Evolutionary conservation across 2,113 vertebrate species (phyloP).

Genomic region (Chamaea fasciata): DNA sequence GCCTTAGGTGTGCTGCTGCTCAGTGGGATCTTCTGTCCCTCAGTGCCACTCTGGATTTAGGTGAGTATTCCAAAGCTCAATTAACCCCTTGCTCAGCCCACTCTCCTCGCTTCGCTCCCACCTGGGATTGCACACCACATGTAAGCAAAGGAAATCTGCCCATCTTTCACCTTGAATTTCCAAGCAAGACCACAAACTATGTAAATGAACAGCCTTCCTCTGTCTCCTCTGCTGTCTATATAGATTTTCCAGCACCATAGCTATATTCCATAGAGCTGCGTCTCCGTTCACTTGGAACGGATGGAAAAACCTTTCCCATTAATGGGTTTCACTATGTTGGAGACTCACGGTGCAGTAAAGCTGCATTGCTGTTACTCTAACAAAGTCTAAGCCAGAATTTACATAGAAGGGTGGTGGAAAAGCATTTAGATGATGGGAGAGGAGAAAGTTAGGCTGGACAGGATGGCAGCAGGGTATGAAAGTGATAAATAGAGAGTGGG

Average conservation of each 20-base stretch:
- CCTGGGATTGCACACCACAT: neutral
- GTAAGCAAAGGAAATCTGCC: neutral
- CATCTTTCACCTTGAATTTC: neutral
- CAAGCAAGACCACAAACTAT: neutral
- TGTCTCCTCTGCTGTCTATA: neutral
- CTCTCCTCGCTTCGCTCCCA: neutral
- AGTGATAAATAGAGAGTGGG: neutral
- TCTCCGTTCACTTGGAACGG: slow-evolving; percentile 8
- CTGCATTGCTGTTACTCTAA: neutral
- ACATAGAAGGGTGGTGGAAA: neutral
- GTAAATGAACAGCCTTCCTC: slow-evolving; percentile 1
- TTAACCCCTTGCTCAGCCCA: neutral
- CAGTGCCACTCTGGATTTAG: neutral
- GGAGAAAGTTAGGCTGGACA: neutral
- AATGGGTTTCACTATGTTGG: neutral
- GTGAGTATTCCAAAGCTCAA: neutral
- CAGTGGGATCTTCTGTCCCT: neutral
- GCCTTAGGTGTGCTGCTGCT: neutral
- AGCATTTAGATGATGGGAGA: neutral
- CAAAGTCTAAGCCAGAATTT: neutral
- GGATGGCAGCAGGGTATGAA: neutral
- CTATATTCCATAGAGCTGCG: neutral
- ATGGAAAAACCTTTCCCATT: slow-evolving; percentile 26
- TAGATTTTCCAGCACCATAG: neutral
- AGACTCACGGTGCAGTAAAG: neutral